phyloP scores from a whole-genome alignment of 2,888 invertebrate species.

The Melinaea marsaeus region DNA sequence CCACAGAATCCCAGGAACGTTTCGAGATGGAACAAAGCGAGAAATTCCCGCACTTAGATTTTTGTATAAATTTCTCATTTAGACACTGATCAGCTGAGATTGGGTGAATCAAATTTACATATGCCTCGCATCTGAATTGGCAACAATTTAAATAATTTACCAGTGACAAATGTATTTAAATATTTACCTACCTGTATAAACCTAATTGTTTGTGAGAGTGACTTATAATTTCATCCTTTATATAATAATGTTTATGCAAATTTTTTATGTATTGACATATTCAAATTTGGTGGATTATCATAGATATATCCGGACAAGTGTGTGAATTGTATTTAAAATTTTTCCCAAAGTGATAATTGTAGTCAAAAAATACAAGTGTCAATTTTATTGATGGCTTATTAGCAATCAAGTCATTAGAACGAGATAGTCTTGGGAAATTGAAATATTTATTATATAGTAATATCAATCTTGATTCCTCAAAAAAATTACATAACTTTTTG shows the following conservation, averaged over 20 bases:
- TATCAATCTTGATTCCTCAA: too few relatives aligned
- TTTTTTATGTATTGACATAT: slow-evolving; percentile 38
- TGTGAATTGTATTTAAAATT: slow-evolving; percentile 31
- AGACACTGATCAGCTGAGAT: slow-evolving; percentile 61
- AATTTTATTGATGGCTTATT: slow-evolving; percentile 6
- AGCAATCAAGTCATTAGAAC: not conserved
- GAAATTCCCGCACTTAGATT: slow-evolving; percentile 53
- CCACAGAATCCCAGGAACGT: slow-evolving; percentile 38
- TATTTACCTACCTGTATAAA: slow-evolving; percentile 43
- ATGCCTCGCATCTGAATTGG: slow-evolving; percentile 41
- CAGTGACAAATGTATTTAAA: slow-evolving; percentile 65
- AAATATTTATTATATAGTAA: too few relatives aligned
- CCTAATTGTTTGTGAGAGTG: slow-evolving; percentile 60
- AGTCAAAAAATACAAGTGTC: not conserved
- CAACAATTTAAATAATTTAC: slow-evolving; percentile 69
- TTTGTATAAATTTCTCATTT: slow-evolving; percentile 73
- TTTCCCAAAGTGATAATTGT: slow-evolving; percentile 33
- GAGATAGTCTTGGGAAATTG: too few relatives aligned
- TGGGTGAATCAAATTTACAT: slow-evolving; percentile 63
- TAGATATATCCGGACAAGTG: slow-evolving; percentile 31
- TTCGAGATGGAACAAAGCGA: slow-evolving; percentile 37
- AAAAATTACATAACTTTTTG: too few relatives aligned
- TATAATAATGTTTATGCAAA: slow-evolving; percentile 27
- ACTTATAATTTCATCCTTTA: slow-evolving; percentile 11
- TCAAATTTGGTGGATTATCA: slow-evolving; percentile 34